These are phyloP conservation scores for Campopleginae sp. DNA, from an alignment of 2,888 invertebrate species.

Conservation along the genomic window DNA sequence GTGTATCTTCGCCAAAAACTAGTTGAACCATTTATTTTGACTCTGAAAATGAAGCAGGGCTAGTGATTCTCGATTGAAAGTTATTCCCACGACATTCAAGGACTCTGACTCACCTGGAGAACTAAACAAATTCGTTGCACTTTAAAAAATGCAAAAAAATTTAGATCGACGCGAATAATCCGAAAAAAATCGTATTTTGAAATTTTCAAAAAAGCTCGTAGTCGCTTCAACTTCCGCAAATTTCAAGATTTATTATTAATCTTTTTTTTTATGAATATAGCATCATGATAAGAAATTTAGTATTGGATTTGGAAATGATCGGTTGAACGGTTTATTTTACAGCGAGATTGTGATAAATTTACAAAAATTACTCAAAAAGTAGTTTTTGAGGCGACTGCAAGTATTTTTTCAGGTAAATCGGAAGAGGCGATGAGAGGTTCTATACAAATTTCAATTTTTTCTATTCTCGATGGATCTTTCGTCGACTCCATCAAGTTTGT, in stretches of 20 bases:
- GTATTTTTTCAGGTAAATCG: neutral
- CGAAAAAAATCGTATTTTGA: too few relatives aligned
- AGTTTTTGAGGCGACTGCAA: neutral
- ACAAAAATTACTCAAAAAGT: neutral
- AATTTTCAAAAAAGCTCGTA: too few relatives aligned
- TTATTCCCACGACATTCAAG: neutral
- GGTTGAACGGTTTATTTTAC: neutral
- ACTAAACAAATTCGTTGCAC: neutral
- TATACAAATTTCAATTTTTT: slow-evolving; percentile 2
- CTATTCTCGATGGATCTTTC: neutral
- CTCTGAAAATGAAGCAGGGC: neutral
- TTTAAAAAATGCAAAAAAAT: too few relatives aligned
- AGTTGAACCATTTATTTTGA: neutral
- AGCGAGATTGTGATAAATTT: neutral
- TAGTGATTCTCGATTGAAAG: neutral
- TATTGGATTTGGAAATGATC: too few relatives aligned
- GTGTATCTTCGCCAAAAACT: neutral
- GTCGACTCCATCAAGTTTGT: neutral
- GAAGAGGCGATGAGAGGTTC: neutral
- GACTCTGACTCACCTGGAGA: neutral
- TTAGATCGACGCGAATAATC: too few relatives aligned
- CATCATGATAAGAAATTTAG: too few relatives aligned
- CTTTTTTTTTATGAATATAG: too few relatives aligned
- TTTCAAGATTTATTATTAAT: too few relatives aligned
- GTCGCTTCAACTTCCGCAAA: too few relatives aligned